phyloP scores from a whole-genome alignment of 2,113 vertebrate genomes.

The Neogobius melanostomus region DNA sequence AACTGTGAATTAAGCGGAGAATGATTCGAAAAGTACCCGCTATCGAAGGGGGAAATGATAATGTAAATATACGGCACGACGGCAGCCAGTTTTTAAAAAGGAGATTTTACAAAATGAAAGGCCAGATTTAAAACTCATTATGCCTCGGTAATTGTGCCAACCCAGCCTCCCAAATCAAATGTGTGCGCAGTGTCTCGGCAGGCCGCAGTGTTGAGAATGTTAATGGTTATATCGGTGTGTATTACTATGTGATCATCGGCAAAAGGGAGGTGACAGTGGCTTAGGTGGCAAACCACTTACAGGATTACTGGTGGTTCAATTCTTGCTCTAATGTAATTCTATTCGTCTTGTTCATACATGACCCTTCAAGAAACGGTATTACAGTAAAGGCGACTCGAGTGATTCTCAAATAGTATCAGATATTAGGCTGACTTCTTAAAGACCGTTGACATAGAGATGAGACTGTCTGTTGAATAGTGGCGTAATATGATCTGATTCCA shows the following conservation, averaged over 20 bases:
- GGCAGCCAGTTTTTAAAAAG: background rate
- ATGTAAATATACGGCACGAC: slow-evolving; percentile 1
- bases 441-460: too few species aligned
- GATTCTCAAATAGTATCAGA: too few species aligned
- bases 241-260: background rate
- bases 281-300: background rate
- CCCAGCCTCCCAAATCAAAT: slow-evolving; percentile 8
- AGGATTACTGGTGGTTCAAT: background rate
- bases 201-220: background rate
- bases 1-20: background rate
- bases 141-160: background rate
- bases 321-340: background rate
- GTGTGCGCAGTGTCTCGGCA: background rate
- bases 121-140: slow-evolving; percentile 10
- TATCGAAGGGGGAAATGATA: background rate
- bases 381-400: too few species aligned
- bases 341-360: too few species aligned
- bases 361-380: too few species aligned
- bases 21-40: background rate
- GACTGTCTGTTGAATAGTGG: too few species aligned
- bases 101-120: slow-evolving; percentile 6
- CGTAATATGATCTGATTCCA: too few species aligned
- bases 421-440: too few species aligned
- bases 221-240: background rate
- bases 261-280: background rate